A percentile compares a stretch with the other conserved stretches of the same genome.
phyloP scores from a whole-genome alignment of 2,797 vertebrate genomes.

The Scyliorhinus canicula region DNA sequence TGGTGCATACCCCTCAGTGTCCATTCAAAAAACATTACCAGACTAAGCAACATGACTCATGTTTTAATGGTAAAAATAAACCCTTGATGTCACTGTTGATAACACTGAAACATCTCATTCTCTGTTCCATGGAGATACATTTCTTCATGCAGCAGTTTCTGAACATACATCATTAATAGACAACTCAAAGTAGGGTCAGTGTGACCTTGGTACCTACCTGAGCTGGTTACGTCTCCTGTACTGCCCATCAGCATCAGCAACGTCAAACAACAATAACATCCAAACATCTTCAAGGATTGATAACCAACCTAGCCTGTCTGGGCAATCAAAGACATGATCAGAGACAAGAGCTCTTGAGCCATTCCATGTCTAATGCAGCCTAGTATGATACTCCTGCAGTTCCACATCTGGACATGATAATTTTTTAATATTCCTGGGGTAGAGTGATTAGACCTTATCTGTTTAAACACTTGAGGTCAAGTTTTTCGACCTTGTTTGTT shows the following conservation, averaged over 20 bases:
- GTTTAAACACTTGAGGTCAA: background rate
- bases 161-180: background rate
- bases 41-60: background rate
- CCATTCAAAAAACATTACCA: background rate
- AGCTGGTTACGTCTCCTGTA: background rate
- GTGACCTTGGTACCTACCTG: background rate
- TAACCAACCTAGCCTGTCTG: background rate
- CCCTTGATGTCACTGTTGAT: background rate
- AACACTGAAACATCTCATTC: background rate
- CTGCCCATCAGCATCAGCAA: background rate
- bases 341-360: background rate
- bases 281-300: background rate
- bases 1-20: background rate
- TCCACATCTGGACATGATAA: background rate
- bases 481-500: background rate
- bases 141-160: background rate
- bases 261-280: background rate
- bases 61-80: background rate
- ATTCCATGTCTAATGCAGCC: background rate
- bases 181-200: background rate
- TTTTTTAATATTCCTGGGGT: background rate
- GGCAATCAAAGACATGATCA: background rate
- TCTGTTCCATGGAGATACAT: background rate
- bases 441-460: background rate
- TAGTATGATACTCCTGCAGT: background rate